Base-by-base conservation (phyloP, 2,797 vertebrate genomes). In the Pseudochromis fuscus region DNA sequence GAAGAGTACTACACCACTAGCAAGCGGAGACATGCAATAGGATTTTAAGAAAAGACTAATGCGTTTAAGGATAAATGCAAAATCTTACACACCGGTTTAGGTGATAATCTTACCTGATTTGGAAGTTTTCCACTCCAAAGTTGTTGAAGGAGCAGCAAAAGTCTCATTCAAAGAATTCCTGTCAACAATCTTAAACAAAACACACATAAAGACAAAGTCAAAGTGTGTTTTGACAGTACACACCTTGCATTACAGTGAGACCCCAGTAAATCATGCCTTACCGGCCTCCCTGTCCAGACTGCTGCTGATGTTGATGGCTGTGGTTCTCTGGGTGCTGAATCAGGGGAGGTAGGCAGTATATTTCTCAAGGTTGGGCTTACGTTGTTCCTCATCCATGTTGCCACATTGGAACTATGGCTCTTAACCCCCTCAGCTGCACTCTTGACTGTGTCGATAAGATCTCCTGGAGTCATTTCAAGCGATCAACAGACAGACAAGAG, bases 381-480 rank as follows among this genome's bases (percentile, higher is more conserved):
- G 25, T 67, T 94, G 72, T 82, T 92, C 56, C 74, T 89, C 86
- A 95, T 90, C 95, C 94, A 95, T 11, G 87, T 84, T 1, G 92
- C 92, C 57, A 94, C 84, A 70, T n/a, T 92, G 9, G 91, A 90
- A 64, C 94, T 92, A 18, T 94, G 94, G 72, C 35, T 93, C 78
- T 91, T 94, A 9, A 95, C 85, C 13, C 94, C 94, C 72, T 94
- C 93, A 4, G 94, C 94, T 40, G 94, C 93, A 45, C 44, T 85
- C 83, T 93, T 95, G 51, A 95, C 87, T 1, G 93, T 81, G 77
- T 93, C 93, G 68, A 95, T 86, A 42, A 95, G 51, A 76, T 94
- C 91, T 30, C 91, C 95, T 95, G 18, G 0, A 60, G 16, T 73
- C 21, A 69, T 60, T 1, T 50, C 1, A 62, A 44, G 42, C n/a